Conservation (phyloP, 1,140 invertebrate genomes). For the Caenorhabditis latens region DNA sequence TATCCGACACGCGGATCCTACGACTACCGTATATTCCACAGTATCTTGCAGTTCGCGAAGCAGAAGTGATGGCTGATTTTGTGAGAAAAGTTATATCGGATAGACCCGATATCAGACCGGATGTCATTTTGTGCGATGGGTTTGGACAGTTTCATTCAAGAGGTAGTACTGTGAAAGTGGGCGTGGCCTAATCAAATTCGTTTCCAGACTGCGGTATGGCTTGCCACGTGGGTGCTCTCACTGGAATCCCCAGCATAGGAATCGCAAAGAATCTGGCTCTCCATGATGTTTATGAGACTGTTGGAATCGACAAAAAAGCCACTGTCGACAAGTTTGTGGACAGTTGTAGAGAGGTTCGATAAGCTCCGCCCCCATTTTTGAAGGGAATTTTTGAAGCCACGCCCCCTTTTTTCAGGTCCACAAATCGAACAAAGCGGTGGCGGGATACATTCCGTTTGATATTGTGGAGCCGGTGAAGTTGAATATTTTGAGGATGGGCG, state of each 20-base stretch:
- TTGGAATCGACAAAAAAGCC: conserved; percentile 17
- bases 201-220: conserved; percentile 62
- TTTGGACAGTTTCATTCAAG: conserved; percentile 66
- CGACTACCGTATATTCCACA: conserved; percentile 35
- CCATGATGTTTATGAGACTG: background rate
- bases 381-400: too few species aligned
- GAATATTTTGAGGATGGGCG: conserved; percentile 42
- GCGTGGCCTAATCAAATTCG: too few species aligned
- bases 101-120: conserved; percentile 46
- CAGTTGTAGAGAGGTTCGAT: background rate
- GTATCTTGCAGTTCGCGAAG: conserved; percentile 28
- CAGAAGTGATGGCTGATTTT: conserved; percentile 57
- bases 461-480: conserved; percentile 46
- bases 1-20: background rate
- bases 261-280: conserved; percentile 63
- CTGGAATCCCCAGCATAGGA: conserved; percentile 60
- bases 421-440: background rate
- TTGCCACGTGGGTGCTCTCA: conserved; percentile 63
- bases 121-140: conserved; percentile 65
- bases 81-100: conserved; percentile 1
- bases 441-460: conserved; percentile 53
- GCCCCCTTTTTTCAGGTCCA: background rate
- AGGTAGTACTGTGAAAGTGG: background rate
- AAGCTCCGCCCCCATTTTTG: too few species aligned
- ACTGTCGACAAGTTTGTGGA: conserved; percentile 58